Base-by-base conservation (phyloP, 2,113 vertebrate genomes). In the Dendrocopos noguchii region DNA sequence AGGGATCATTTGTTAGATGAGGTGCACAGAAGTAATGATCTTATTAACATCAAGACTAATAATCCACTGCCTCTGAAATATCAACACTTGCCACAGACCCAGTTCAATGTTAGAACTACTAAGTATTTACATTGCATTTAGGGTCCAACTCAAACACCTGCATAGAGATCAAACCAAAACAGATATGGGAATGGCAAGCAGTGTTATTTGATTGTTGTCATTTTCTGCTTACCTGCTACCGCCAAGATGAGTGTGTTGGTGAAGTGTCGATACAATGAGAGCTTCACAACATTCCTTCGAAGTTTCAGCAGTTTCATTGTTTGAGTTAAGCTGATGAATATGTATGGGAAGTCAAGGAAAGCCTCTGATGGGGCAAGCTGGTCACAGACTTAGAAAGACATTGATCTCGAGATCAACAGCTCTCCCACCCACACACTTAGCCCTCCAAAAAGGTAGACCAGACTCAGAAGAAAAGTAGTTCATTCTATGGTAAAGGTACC, bases 291-390 rank as follows among this genome's bases (percentile, higher is more conserved):
- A 50, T 99, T 99, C 81, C 99, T 98, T 93, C 99, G 98, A 71
- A 99, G 98, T 97, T 98, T 99, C 74, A 99, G 96, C 31, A 99
- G 97, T 76, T 98, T 99, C 97, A 98, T 99, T 82, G 99, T 99
- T 96, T 99, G 99, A 89, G 99, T 99, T 96, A 99, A 96, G 86
- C 99, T 99, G 97, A 99, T 99, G 98, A 99, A 99, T 97, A 99
- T 99, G 99, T 99, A 93, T 75, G 57, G 34, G 18, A 88, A 89
- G 97, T 99, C 97, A 99, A 99, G 98, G 98, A 99, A 97, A 97
- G 33, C 59, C 91, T 95, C 91, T 93, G 82, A 87, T 93, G 11
- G 13, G 31, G 80, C 33, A 87, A 80, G n/a, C 56, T 78, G 12
- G n/a, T 65, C 59, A 74, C 29, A 86, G 19, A 75, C 15, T 74